Evolutionary conservation across 2,113 vertebrate genomes (phyloP).

Genomic region (Panthera tigris): DNA sequence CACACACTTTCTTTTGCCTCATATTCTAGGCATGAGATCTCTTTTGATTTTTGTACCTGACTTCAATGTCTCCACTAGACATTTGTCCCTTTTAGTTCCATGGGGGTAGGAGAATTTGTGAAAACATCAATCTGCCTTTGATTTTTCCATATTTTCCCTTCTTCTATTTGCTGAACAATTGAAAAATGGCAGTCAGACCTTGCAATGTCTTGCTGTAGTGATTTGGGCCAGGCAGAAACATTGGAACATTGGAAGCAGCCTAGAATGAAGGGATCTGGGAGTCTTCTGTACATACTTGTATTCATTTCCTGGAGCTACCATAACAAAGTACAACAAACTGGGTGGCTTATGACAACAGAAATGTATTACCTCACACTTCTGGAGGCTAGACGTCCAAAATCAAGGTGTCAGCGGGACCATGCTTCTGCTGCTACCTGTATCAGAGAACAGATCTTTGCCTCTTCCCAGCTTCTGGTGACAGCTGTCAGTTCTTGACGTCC

Average conservation of each 20-base stretch:
- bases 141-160: not conserved
- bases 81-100: not conserved
- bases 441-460: not conserved
- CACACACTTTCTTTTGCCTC: not conserved
- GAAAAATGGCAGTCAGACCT: not conserved
- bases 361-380: not conserved
- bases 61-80: not conserved
- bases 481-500: not conserved
- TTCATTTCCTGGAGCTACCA: not conserved
- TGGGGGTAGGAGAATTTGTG: not conserved
- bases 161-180: not conserved
- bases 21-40: not conserved
- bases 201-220: not conserved
- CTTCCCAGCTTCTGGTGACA: not conserved
- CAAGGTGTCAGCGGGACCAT: not conserved
- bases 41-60: not conserved
- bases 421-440: rapidly evolving
- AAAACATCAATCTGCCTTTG: not conserved
- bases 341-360: not conserved
- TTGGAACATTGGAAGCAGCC: not conserved
- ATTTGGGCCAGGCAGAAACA: not conserved
- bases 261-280: not conserved
- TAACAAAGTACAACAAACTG: not conserved
- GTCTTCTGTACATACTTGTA: not conserved
- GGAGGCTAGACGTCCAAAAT: not conserved